Evolutionary conservation across 2,888 invertebrate species (phyloP).

Genomic region (Machimus rusticus): DNA sequence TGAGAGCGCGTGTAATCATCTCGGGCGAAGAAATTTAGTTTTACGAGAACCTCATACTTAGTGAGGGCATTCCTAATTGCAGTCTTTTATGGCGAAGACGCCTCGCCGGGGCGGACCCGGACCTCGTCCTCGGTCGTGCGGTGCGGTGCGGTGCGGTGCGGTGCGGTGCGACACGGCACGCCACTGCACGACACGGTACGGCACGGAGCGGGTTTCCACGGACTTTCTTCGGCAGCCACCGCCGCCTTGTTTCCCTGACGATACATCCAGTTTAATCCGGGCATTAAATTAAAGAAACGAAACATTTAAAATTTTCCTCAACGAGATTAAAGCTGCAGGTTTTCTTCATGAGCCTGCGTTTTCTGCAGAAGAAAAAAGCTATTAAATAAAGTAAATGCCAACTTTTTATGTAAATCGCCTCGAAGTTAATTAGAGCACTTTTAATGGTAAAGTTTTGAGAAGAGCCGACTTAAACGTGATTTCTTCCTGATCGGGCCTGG

Average conservation of each 20-base stretch:
- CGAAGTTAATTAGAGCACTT: not conserved
- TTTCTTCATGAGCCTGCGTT: not conserved
- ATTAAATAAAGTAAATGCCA: not conserved
- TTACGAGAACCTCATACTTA: slow-evolving; percentile 13
- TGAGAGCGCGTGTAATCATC: slow-evolving; percentile 26
- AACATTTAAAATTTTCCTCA: not conserved
- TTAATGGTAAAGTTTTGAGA: not conserved
- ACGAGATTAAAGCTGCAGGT: not conserved
- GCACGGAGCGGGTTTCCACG: not conserved
- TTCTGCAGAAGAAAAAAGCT: not conserved
- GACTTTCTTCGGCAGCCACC: no score
- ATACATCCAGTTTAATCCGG: not conserved
- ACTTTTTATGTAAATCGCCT: not conserved
- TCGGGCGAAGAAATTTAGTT: slow-evolving; percentile 34
- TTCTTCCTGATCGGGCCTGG: not conserved
- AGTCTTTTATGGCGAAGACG: slow-evolving; percentile 17
- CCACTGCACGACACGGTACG: not conserved
- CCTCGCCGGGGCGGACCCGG: not conserved
- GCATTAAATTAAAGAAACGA: not conserved
- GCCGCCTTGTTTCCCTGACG: not conserved
- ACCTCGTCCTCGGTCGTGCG: not conserved
- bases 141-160: not conserved
- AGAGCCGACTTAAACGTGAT: not conserved
- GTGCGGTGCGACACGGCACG: not conserved
- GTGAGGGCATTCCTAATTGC: slow-evolving; percentile 30